These are phyloP conservation scores for Tauraco hartlaubi DNA, from an alignment of 2,797 vertebrate genomes.

Conservation along the genomic window DNA sequence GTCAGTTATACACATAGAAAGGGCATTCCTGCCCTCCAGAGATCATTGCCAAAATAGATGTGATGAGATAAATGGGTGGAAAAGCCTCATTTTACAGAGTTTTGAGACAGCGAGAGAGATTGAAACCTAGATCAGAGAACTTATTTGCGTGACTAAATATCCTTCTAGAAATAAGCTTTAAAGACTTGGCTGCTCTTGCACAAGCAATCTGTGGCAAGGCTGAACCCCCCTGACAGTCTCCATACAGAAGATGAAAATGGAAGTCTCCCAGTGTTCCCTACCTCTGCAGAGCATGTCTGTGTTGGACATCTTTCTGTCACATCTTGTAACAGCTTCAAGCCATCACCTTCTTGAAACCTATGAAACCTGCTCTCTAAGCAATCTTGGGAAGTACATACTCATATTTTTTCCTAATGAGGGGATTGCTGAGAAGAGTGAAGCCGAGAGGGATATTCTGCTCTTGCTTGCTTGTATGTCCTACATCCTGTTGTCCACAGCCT, in stretches of 20 bases:
- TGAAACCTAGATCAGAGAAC: conserved; percentile 31
- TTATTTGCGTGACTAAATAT: not conserved
- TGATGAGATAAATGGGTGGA: not conserved
- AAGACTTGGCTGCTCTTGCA: not conserved
- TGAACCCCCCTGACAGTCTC: not conserved
- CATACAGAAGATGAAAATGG: not conserved
- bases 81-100: not conserved
- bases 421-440: not conserved
- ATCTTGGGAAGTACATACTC: not conserved
- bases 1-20: not conserved
- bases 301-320: not conserved
- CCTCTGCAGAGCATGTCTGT: not conserved
- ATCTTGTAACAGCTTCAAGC: not conserved
- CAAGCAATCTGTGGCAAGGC: not conserved
- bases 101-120: not conserved
- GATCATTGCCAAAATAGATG: not conserved
- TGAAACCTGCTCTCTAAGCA: not conserved
- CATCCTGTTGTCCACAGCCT: not conserved
- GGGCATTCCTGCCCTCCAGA: not conserved
- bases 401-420: not conserved
- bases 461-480: not conserved
- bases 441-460: not conserved
- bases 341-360: not conserved
- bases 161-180: conserved; percentile 1
- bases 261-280: not conserved